These are phyloP conservation scores for Clarias macrocephalus DNA, from an alignment of 2,113 vertebrate species.

Conservation along the genomic window DNA sequence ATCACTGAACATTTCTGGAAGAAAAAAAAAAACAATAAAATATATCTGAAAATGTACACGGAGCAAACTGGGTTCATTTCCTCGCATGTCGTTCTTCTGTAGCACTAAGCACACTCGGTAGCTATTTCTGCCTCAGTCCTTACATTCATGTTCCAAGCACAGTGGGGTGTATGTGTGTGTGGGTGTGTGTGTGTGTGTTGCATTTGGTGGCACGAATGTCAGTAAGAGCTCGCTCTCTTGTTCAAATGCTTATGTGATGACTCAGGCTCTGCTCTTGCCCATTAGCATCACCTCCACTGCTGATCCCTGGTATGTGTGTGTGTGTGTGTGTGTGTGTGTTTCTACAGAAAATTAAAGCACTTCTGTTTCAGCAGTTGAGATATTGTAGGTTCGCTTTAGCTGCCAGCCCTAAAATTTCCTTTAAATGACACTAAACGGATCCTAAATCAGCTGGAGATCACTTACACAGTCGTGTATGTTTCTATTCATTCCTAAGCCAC, in stretches of 20 bases:
- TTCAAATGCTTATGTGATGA: conserved; percentile 29
- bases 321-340: background rate
- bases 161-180: background rate
- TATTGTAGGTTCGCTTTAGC: conserved; percentile 1
- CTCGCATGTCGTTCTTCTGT: background rate
- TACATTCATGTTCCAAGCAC: background rate
- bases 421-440: background rate
- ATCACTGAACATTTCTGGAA: background rate
- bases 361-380: conserved; percentile 32
- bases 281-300: conserved; percentile 19
- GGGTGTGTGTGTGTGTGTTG: conserved; percentile 3
- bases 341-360: conserved; percentile 12
- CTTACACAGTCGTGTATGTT: background rate
- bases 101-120: background rate
- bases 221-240: conserved; percentile 17
- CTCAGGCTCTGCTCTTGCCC: conserved; percentile 2
- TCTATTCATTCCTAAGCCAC: background rate
- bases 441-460: background rate
- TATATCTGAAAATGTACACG: background rate
- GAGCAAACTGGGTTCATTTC: background rate
- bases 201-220: background rate
- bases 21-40: no score
- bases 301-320: background rate
- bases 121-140: background rate
- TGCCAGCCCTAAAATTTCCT: background rate